Base-by-base conservation (phyloP, 2,113 vertebrate genomes). In the Antechinus stuartii region DNA sequence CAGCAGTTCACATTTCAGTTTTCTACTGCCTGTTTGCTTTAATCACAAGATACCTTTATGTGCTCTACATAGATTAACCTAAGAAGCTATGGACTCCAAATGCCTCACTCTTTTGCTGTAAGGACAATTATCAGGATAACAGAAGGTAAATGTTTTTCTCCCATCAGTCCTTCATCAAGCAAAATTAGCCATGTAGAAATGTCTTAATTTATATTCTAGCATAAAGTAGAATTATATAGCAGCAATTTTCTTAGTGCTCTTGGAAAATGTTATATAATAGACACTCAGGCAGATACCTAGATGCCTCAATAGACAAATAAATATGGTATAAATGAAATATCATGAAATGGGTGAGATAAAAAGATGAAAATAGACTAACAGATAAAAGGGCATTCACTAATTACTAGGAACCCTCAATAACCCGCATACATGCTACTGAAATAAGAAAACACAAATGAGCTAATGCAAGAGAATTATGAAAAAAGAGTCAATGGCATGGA, bases 1-100 rank as follows among this genome's bases (percentile, higher is more conserved):
- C 93, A 97, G 42, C 97, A 56, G 11, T 93, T 94, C 52, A 35
- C 42, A 94, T 92, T 92, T 90, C 94, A 54, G 57, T 91, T 30
- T 46, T 61, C 91, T 52, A 53, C 90, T 49, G 12, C 91, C 89
- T 46, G 27, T 97, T 97, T 91, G 61, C 93, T 96, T 95, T 91
- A 96, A 97, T 56, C 76, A 84, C 89, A 68, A 95, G 52, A 7
- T 92, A 95, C 42, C 49, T 54, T 49, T 91, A 49, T 46, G 61
- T 68, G 6, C 3, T 54, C 7, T 2, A 0, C 68, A 84, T 10
- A 96, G 91, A 42, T 68, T 25, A 92, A 90, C 26, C 52, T 49
- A 90, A 56, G 47, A 35, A 92, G 6, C 8, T 50, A 90, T 56
- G 95, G 91, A 91, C 42, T 9, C 35, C 68, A 76, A 46, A 27